These are phyloP conservation scores for Malthinus flaveolus DNA, from an alignment of 2,888 invertebrate species.

Conservation along the genomic window DNA sequence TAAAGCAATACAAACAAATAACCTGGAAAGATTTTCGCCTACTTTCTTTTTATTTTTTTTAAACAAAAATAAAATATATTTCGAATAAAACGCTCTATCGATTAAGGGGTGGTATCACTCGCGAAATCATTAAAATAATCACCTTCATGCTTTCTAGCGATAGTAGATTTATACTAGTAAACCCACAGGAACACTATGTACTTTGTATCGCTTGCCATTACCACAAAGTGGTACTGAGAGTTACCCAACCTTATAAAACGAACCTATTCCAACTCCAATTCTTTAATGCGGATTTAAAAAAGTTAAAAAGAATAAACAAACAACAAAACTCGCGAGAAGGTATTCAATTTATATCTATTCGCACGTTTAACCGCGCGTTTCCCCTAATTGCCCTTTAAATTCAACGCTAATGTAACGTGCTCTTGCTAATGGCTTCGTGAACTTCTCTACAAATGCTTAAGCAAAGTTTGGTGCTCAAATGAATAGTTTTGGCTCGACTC, in stretches of 20 bases:
- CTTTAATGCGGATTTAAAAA: conserved; percentile 15
- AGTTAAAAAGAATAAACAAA: too few relatives aligned
- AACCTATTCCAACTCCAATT: conserved; percentile 10
- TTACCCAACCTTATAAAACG: conserved; percentile 21
- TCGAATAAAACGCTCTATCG: too few relatives aligned
- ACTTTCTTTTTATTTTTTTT: conserved; percentile 1
- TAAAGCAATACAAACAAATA: conserved; percentile 12
- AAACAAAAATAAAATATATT: neutral
- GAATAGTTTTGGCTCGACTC: too few relatives aligned
- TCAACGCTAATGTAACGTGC: too few relatives aligned
- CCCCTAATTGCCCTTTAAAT: too few relatives aligned
- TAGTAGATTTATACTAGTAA: conserved; percentile 21
- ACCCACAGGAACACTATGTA: conserved; percentile 21
- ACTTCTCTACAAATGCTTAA: too few relatives aligned
- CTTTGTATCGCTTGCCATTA: conserved; percentile 22
- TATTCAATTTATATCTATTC: too few relatives aligned
- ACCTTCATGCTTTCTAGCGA: conserved; percentile 16
- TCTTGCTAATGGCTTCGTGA: too few relatives aligned
- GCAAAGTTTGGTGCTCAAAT: too few relatives aligned
- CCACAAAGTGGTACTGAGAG: conserved; percentile 25
- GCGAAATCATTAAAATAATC: neutral
- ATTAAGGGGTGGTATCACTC: neutral
- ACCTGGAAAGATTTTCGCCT: neutral
- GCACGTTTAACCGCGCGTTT: too few relatives aligned
- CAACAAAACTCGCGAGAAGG: too few relatives aligned